phyloP scores from a whole-genome alignment of 1,140 invertebrate species.

The Phenacoccus solenopsis region DNA sequence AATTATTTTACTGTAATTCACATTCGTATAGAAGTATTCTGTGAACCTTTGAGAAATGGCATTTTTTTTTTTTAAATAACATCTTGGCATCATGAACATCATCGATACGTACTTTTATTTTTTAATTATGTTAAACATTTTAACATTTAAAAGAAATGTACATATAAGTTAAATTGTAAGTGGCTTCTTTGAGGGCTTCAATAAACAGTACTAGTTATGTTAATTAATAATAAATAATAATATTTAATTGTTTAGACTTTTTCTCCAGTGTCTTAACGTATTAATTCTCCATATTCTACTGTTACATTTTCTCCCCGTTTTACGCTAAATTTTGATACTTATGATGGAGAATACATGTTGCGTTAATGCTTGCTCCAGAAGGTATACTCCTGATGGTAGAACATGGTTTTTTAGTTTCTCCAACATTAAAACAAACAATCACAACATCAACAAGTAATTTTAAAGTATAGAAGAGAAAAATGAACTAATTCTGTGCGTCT shows the following conservation, averaged over 20 bases:
- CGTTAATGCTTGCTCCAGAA: too few species aligned
- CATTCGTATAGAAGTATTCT: neutral
- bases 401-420: too few species aligned
- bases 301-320: too few species aligned
- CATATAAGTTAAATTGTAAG: slow-evolving; percentile 4
- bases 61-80: neutral
- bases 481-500: too few species aligned
- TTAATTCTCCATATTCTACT: neutral
- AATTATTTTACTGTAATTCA: slow-evolving; percentile 2
- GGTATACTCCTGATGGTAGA: too few species aligned
- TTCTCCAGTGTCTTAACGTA: too few species aligned
- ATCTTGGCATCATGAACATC: neutral
- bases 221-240: slow-evolving; percentile 7
- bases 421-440: too few species aligned
- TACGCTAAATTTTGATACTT: too few species aligned
- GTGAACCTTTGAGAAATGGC: neutral
- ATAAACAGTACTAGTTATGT: neutral
- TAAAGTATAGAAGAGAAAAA: too few species aligned
- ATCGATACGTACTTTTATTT: neutral
- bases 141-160: neutral
- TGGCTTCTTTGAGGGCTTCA: slow-evolving; percentile 13
- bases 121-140: neutral
- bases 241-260: slow-evolving; percentile 9
- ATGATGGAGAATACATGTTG: too few species aligned
- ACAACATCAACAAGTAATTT: too few species aligned